phyloP scores from a whole-genome alignment of 2,113 vertebrate genomes.

The Cephalopholis sonnerati region DNA sequence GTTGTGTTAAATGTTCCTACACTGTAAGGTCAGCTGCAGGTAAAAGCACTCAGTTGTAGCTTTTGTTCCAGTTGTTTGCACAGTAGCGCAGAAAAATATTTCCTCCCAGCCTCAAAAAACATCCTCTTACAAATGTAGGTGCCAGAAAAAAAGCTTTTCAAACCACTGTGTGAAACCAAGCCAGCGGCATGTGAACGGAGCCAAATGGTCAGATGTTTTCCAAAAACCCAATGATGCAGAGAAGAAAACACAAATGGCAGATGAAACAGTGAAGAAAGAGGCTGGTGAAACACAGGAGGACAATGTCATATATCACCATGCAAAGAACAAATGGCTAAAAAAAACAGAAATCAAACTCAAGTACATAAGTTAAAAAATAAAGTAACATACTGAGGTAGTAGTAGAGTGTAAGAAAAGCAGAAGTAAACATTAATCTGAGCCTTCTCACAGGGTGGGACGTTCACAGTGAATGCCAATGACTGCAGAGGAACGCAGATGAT shows the following conservation, averaged over 20 bases:
- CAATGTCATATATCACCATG: not conserved
- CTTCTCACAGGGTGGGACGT: conserved; percentile 12
- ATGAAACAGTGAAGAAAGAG: not conserved
- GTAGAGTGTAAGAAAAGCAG: conserved; percentile 2
- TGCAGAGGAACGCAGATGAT: conserved; percentile 34
- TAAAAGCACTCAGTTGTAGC: not conserved
- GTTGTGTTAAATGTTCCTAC: not conserved
- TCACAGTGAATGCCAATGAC: conserved; percentile 20
- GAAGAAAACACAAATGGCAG: conserved; percentile 38
- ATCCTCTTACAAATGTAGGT: conserved; percentile 15
- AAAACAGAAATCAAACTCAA: not conserved
- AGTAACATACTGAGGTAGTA: not conserved
- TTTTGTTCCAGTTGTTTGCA: conserved; percentile 41
- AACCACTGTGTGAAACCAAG: conserved; percentile 26
- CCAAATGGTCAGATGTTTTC: conserved; percentile 53
- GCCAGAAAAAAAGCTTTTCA: conserved; percentile 23
- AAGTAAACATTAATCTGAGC: conserved; percentile 1
- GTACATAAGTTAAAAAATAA: not conserved
- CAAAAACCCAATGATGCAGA: conserved; percentile 29
- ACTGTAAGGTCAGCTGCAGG: conserved; percentile 16
- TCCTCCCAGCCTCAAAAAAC: conserved; percentile 32
- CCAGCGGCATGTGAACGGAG: conserved; percentile 31
- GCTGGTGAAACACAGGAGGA: not conserved
- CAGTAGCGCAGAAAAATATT: conserved; percentile 33
- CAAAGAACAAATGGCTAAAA: conserved; percentile 14